These are phyloP conservation scores for Mesorhabditis spiculigera DNA, from an alignment of 2,888 invertebrate genomes.

Conservation along the genomic window DNA sequence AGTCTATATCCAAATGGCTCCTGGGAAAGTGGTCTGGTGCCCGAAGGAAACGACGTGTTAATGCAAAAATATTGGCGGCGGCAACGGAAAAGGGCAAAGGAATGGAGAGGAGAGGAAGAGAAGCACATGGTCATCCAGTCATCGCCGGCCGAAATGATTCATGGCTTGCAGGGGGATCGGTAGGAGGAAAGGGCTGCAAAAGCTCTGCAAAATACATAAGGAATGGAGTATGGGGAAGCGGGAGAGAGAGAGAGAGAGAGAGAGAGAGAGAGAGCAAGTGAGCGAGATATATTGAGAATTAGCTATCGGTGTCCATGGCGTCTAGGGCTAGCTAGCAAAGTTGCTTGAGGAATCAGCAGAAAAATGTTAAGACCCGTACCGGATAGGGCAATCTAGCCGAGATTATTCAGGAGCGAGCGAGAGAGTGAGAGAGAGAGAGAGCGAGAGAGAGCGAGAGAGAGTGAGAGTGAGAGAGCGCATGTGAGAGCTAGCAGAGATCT, in stretches of 20 bases:
- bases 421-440: slow-evolving; percentile 9
- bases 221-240: background rate
- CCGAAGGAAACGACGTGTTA: slow-evolving; percentile 6
- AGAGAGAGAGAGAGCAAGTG: background rate
- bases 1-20: background rate
- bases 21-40: background rate
- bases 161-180: background rate
- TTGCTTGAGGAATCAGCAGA: too few species aligned
- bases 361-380: too few species aligned
- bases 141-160: background rate
- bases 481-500: too few species aligned
- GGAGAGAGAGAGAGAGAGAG: too few species aligned
- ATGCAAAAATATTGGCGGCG: background rate
- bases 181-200: background rate
- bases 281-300: slow-evolving; percentile 6
- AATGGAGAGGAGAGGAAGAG: background rate
- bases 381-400: too few species aligned
- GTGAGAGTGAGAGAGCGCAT: background rate
- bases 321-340: too few species aligned
- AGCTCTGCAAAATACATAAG: background rate
- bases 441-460: slow-evolving; percentile 7
- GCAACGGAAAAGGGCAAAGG: background rate
- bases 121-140: background rate
- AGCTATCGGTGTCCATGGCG: too few species aligned
- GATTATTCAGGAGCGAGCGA: slow-evolving; percentile 2